Evolutionary conservation across 2,113 vertebrate genomes (phyloP).

Genomic region (Rousettus leschenaultii): DNA sequence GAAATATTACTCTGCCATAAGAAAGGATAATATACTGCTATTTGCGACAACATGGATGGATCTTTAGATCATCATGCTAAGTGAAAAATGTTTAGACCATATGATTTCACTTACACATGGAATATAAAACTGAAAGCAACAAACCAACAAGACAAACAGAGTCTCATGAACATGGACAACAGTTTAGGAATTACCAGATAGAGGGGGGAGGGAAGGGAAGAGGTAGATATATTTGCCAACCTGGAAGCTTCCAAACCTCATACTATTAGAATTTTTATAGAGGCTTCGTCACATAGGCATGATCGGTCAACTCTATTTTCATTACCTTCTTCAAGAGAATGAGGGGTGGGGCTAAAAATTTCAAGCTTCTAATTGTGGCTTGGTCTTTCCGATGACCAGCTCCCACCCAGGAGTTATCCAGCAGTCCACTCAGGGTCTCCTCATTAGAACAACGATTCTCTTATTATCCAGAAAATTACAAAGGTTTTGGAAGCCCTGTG

Average conservation of each 20-base stretch:
- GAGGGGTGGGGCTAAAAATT: no score
- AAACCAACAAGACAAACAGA: no score
- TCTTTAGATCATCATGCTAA: neutral
- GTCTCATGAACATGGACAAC: no score
- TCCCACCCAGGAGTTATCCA: neutral
- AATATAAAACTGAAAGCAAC: neutral
- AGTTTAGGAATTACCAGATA: no score
- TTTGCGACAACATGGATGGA: neutral
- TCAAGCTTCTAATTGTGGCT: neutral
- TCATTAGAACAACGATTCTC: neutral
- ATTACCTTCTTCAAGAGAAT: neutral
- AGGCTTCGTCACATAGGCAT: neutral
- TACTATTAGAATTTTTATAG: neutral
- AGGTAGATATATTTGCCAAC: neutral
- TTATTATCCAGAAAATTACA: no score
- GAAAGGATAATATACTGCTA: neutral
- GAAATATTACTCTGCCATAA: neutral
- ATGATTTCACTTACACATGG: neutral
- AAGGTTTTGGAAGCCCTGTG: neutral
- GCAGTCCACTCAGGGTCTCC: neutral
- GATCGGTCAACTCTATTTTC: neutral
- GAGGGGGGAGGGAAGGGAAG: no score
- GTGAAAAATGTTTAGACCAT: no score
- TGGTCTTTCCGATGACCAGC: neutral
- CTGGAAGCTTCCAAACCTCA: neutral